Evolutionary conservation across 2,888 invertebrate genomes (phyloP), one percentile per base, ranked within the genome.

Genomic region (Rotaria magnacalcarata): DNA sequence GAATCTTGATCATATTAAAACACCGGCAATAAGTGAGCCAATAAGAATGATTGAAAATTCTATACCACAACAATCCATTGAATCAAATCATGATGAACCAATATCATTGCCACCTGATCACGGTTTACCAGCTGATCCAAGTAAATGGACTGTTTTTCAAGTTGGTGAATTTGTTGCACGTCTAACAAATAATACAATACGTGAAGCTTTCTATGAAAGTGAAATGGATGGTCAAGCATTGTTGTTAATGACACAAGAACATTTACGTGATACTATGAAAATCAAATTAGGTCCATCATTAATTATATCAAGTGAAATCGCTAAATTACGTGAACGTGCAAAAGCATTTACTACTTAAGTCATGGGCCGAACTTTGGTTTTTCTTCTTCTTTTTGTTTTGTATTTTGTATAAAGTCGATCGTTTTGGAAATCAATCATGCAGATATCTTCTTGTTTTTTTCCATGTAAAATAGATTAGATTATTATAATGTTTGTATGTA

Each of bases 201-300:
- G 47, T 47, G 47, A 80, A 47, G 24, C 11, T n/a, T 80, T 80
- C 47, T 47, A 34, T 47, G 80, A 80, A 47, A 80, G 47, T 80
- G 87, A 87, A 60, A 52, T 87, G 43, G 85, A 87, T 85, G 87
- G 87, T 34, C 84, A 74, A 43, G 87, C 87, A 27, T 27, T 87
- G 50, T 47, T 43, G 16, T 56, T 87, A 43, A 85, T 87, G 27
- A 85, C 60, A 21, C 58, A 85, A 24, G 87, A 87, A 56, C 85
- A 85, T 52, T 27, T 87, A 54, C 74, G 84, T 11, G 84, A 87
- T 41, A 84, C 84, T 27, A 85, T 87, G 87, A 60, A 74, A 41
- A 85, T 87, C 16, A 87, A 87, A 84, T 84, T 87, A 19, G 87
- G 87, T 16, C 87, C 87, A 8, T 85, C 87, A 47, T 41, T 87